These are phyloP conservation scores for Nymphalis c-album DNA, from an alignment of 2,888 invertebrate species.

Conservation along the genomic window DNA sequence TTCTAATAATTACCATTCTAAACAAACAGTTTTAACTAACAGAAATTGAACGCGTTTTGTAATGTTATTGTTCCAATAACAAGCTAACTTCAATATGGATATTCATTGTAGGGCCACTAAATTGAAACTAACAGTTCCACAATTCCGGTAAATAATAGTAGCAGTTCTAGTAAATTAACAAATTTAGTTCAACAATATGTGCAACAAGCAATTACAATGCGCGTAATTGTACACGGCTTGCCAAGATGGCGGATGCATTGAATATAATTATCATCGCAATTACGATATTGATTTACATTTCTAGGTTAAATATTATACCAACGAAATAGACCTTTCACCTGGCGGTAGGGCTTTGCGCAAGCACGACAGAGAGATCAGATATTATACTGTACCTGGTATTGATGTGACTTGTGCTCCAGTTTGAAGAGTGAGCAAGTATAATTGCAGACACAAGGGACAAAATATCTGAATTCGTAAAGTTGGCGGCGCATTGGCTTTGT, in stretches of 20 bases:
- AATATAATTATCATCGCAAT: constrained; percentile 19
- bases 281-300: constrained; percentile 22
- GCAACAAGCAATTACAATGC: constrained; percentile 16
- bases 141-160: constrained; percentile 16
- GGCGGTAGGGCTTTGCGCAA: no score
- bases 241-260: constrained; percentile 18
- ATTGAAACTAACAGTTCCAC: constrained; percentile 14
- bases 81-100: neutral
- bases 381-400: no score
- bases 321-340: no score
- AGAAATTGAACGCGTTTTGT: neutral
- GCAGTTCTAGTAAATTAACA: constrained; percentile 16
- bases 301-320: neutral
- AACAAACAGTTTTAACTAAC: no score
- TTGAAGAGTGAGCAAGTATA: no score
- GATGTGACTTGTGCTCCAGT: no score
- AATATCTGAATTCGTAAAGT: no score
- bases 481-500: no score
- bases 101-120: neutral
- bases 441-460: no score
- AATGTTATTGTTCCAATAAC: neutral
- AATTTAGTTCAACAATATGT: constrained; percentile 21
- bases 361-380: no score
- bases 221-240: constrained; percentile 19
- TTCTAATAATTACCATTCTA: no score